Conservation (phyloP, 2,888 invertebrate genomes). For the Parnassius orleans region DNA sequence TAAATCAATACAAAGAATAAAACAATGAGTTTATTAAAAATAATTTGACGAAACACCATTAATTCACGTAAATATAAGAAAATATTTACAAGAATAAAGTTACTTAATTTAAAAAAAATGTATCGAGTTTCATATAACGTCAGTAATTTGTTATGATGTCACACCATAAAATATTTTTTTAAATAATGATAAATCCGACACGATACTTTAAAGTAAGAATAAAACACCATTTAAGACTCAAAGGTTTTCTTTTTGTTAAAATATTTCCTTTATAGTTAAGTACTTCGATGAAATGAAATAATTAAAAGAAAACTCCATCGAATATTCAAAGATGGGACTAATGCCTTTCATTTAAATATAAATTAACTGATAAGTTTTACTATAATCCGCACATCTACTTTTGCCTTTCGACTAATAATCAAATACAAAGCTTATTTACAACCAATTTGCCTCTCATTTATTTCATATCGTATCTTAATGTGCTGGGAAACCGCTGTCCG, state of each 20-base stretch:
- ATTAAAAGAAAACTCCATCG: too few relatives aligned
- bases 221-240: not conserved
- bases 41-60: too few relatives aligned
- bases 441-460: constrained; percentile 16
- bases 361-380: constrained; percentile 3
- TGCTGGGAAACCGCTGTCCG: constrained; percentile 13
- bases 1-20: too few relatives aligned
- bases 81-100: too few relatives aligned
- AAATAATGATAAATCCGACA: too few relatives aligned
- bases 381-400: not conserved
- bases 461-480: constrained; percentile 22
- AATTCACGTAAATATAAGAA: too few relatives aligned
- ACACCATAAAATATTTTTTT: too few relatives aligned
- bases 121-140: too few relatives aligned
- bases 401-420: constrained; percentile 14
- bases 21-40: too few relatives aligned
- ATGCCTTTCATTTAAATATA: not conserved
- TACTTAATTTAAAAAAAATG: too few relatives aligned
- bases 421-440: constrained; percentile 14
- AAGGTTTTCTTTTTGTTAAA: not conserved
- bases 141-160: too few relatives aligned
- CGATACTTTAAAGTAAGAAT: too few relatives aligned
- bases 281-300: not conserved
- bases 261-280: not conserved
- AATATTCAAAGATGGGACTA: not conserved